Base-by-base conservation (phyloP, 1,140 invertebrate species). In the Drosophila micromelanica region DNA sequence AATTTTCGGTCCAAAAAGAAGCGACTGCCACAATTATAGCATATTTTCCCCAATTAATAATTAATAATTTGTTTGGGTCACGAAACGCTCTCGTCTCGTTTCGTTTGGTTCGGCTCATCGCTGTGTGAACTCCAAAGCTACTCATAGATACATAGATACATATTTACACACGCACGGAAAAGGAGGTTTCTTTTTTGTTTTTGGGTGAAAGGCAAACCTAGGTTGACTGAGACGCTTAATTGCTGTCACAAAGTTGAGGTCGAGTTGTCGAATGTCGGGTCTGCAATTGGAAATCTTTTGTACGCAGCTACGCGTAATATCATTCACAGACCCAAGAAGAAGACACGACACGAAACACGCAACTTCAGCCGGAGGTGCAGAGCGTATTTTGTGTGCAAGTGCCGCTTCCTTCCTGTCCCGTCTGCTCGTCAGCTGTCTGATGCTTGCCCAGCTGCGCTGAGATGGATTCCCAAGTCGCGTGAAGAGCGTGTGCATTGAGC, bases 61-160 rank as follows among this genome's bases (percentile, higher is more conserved):
- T 90, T 90, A 90, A 89, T 90, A 90, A 90, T 90, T 90, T 90
- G 76, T 90, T 90, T 84, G 77, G 89, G 82, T 90, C 87, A 90
- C 90, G 85, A 91, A 87, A 87, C 67, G 55, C 60, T 67, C 62
- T 8, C 69, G 52, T 46, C 56, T 15, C 57, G 12, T 27, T 17
- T 55, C 49, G 38, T 64, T 23, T 42, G 27, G 61, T 52, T 27
- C 6, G 48, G 30, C 42, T 11, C 37, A 3, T 20, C 51, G 27
- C 55, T 64, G 35, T 79, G 68, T 72, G 73, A 69, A 78, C 60
- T 68, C 23, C 56, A 79, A 73, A 78, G 78, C 74, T 81, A 81
- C 78, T 61, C 62, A 64, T 80, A 69, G 70, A 56, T 55, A 55
- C 20, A 15, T 61, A 60, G 38, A 43, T 42, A n/a, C n/a, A 56